These are phyloP conservation scores for Ispidina lecontei DNA, from an alignment of 2,797 vertebrate genomes.

Conservation along the genomic window DNA sequence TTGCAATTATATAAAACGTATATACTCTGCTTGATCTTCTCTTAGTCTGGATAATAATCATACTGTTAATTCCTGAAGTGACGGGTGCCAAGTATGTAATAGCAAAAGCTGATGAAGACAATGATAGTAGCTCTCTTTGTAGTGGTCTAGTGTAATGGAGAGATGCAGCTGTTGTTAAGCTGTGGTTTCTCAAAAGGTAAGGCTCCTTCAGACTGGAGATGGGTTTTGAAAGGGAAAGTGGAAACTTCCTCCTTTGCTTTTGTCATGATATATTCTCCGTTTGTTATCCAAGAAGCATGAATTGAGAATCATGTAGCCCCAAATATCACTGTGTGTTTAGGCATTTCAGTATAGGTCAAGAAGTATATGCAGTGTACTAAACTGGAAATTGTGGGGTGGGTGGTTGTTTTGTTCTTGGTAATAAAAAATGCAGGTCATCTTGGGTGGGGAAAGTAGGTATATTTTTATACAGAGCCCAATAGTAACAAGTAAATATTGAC, in stretches of 20 bases:
- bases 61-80: neutral
- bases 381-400: slow-evolving; percentile 22
- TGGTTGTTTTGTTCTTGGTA: slow-evolving; percentile 60
- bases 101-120: neutral
- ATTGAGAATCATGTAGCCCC: neutral
- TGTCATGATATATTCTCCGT: neutral
- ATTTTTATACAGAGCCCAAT: slow-evolving; percentile 55
- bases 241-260: neutral
- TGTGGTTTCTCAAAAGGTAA: neutral
- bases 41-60: neutral
- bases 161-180: neutral
- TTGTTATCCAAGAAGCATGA: neutral
- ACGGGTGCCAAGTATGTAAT: neutral
- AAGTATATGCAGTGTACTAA: neutral
- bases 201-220: neutral
- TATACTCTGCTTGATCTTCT: neutral
- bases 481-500: slow-evolving; percentile 68
- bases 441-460: slow-evolving; percentile 36
- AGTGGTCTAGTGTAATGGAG: neutral
- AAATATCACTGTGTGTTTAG: neutral
- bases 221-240: neutral
- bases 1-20: neutral
- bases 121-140: neutral
- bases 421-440: slow-evolving; percentile 57
- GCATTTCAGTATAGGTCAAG: neutral